Evolutionary conservation across 2,797 vertebrate species (phyloP).

Genomic region (Aythya fuligula): DNA sequence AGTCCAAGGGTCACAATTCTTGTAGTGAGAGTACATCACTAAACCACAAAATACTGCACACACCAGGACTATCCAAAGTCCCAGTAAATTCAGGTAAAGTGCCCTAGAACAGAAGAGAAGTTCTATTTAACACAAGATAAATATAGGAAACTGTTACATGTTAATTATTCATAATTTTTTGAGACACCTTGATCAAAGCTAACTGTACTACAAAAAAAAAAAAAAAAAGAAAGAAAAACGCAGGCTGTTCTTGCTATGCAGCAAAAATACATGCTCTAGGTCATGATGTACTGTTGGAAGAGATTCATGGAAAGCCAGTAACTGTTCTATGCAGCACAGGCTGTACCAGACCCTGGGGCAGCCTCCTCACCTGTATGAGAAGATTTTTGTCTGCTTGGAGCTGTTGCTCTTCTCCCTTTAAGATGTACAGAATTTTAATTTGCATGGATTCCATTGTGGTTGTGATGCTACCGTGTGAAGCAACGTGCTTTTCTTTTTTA

Average conservation of each 20-base stretch:
- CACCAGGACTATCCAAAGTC: slow-evolving; percentile 80
- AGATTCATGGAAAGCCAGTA: background rate
- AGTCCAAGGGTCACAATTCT: slow-evolving; percentile 86
- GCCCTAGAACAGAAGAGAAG: slow-evolving; percentile 75
- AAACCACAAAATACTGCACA: slow-evolving; percentile 85
- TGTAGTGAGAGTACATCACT: slow-evolving; percentile 85
- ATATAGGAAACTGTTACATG: background rate
- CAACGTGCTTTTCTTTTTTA: background rate
- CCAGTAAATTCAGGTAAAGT: slow-evolving; percentile 86
- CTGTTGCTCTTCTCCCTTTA: background rate
- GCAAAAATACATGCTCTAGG: background rate
- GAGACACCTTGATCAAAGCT: background rate
- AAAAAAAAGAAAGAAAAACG: no score
- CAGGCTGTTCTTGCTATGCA: no score
- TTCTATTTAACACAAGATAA: background rate
- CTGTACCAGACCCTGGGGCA: fast-evolving
- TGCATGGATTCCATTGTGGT: background rate
- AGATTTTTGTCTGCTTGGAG: background rate
- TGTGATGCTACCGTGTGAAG: background rate
- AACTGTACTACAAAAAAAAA: background rate
- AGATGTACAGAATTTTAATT: background rate
- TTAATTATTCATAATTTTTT: background rate
- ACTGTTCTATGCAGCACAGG: fast-evolving
- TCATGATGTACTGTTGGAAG: background rate
- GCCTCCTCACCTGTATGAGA: background rate